phyloP scores from a whole-genome alignment of 2,797 vertebrate genomes.

The Vultur gryphus region DNA sequence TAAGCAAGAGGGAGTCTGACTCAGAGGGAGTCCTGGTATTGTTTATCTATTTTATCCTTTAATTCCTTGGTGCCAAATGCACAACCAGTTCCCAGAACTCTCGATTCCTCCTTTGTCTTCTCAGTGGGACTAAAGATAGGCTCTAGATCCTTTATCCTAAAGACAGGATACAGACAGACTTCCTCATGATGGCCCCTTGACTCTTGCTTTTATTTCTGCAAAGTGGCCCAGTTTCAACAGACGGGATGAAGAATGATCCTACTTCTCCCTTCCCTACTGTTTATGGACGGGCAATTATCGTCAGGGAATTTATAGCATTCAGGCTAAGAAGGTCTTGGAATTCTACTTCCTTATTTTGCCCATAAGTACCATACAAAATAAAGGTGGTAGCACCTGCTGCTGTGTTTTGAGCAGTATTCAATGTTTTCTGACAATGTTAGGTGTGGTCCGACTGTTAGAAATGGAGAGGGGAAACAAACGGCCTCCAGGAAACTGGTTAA shows the following conservation, averaged over 20 bases:
- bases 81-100: not conserved
- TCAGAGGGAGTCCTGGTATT: not conserved
- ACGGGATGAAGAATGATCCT: not conserved
- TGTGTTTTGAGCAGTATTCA: not conserved
- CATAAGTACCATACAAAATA: not conserved
- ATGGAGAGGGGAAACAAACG: not conserved
- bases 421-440: not conserved
- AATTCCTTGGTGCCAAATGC: not conserved
- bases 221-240: not conserved
- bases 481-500: not conserved
- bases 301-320: not conserved
- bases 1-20: not conserved
- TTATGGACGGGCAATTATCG: not conserved
- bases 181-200: not conserved
- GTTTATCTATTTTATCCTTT: not conserved
- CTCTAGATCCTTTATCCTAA: not conserved
- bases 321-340: not conserved
- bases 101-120: not conserved
- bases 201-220: not conserved
- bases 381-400: not conserved
- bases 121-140: not conserved
- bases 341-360: not conserved
- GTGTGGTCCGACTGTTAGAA: not conserved
- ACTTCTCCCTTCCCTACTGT: not conserved
- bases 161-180: not conserved